phyloP scores from a whole-genome alignment of 2,888 invertebrate species.

The Malachius bipustulatus region DNA sequence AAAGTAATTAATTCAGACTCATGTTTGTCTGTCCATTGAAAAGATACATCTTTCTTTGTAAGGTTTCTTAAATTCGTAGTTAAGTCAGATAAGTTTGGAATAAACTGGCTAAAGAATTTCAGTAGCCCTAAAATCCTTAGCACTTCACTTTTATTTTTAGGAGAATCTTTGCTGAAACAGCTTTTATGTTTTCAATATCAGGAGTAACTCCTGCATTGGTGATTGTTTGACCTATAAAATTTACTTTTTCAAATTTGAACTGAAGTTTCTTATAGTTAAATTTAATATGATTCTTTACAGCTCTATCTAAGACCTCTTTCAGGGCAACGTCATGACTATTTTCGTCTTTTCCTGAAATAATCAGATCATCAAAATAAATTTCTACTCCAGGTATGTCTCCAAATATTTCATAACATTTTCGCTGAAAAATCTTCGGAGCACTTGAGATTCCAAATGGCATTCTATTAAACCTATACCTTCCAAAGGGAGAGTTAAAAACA shows the following conservation, averaged over 20 bases:
- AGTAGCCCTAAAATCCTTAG: constrained; percentile 16
- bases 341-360: constrained; percentile 15
- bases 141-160: constrained; percentile 14
- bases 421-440: constrained; percentile 5
- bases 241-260: constrained; percentile 14
- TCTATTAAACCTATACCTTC: no score
- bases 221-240: constrained; percentile 15
- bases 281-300: constrained; percentile 16
- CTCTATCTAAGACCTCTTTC: constrained; percentile 13
- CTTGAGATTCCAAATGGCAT: constrained; percentile 4
- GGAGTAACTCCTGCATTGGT: constrained; percentile 13
- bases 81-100: constrained; percentile 15
- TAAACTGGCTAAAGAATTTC: constrained; percentile 19
- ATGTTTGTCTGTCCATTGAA: constrained; percentile 11
- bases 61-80: constrained; percentile 14
- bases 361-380: constrained; percentile 11
- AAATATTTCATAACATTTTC: constrained; percentile 5
- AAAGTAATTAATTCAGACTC: constrained; percentile 4
- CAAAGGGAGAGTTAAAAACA: constrained; percentile 7
- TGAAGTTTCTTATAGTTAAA: constrained; percentile 20
- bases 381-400: constrained; percentile 6
- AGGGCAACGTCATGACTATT: constrained; percentile 17
- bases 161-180: constrained; percentile 12
- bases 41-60: constrained; percentile 14
- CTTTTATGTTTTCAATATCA: constrained; percentile 13